A percentile compares a stretch with the other conserved stretches of the same genome.
phyloP scores from a whole-genome alignment of 2,113 vertebrate species.

The Epinephelus cyanopodus region DNA sequence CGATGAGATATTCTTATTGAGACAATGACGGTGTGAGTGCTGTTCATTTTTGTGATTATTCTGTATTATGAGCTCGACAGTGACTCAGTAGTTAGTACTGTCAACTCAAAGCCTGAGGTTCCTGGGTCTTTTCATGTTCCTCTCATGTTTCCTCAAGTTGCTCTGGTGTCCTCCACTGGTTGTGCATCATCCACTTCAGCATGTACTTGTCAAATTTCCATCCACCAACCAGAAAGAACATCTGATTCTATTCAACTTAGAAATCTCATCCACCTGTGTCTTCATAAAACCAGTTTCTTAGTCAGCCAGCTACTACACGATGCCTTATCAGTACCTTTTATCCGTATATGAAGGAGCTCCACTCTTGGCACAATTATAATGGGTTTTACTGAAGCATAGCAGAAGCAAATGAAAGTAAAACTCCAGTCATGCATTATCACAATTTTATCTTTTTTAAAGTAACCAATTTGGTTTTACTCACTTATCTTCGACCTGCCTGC shows the following conservation, averaged over 20 bases:
- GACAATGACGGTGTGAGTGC: not conserved
- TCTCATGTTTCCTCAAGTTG: constrained; percentile 33
- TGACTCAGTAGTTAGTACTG: constrained; percentile 2
- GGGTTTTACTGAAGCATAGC: not conserved
- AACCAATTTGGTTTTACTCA: constrained; percentile 11
- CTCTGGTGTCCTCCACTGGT: not conserved
- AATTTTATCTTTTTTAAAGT: constrained; percentile 24
- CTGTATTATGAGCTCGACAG: constrained; percentile 17
- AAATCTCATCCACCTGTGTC: constrained; percentile 38
- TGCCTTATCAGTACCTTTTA: constrained; percentile 1
- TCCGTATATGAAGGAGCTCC: not conserved
- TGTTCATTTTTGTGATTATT: constrained; percentile 33
- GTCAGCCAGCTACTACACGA: constrained; percentile 2
- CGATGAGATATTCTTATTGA: constrained; percentile 28
- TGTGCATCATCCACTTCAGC: constrained; percentile 47
- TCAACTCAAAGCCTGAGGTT: constrained; percentile 1
- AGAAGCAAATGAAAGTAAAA: constrained; percentile 19
- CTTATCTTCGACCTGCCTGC: constrained; percentile 23
- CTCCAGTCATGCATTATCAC: not conserved
- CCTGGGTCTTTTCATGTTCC: constrained; percentile 3
- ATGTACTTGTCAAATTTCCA: constrained; percentile 33
- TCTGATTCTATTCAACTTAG: constrained; percentile 27
- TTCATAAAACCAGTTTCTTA: constrained; percentile 13
- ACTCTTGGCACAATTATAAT: constrained; percentile 7
- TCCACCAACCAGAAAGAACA: constrained; percentile 8